Evolutionary conservation across 2,888 invertebrate species (phyloP).

Genomic region (Coleophora flavipennella): DNA sequence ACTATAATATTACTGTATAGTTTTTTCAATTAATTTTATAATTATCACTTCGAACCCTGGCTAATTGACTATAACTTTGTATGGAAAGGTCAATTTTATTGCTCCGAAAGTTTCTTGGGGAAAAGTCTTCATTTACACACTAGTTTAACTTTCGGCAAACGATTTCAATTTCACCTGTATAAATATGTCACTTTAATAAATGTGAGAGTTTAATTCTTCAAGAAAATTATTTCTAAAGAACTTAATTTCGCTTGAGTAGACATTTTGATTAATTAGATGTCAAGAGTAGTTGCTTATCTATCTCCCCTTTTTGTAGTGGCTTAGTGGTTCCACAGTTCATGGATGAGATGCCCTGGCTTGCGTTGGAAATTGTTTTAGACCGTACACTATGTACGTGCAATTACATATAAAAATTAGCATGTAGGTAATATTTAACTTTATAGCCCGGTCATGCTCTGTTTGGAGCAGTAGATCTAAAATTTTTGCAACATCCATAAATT

Average conservation of each 20-base stretch:
- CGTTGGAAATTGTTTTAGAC: conserved; percentile 54
- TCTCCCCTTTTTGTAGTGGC: conserved; percentile 25
- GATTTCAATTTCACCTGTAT: no score
- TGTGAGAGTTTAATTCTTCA: neutral
- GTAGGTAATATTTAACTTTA: conserved; percentile 61
- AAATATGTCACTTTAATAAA: no score
- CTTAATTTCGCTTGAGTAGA: conserved; percentile 29
- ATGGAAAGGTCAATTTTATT: no score
- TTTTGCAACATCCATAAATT: conserved; percentile 61
- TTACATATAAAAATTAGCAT: conserved; percentile 64
- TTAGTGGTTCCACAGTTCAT: conserved; percentile 45
- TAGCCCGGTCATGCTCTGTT: conserved; percentile 64
- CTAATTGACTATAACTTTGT: no score
- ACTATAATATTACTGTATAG: no score
- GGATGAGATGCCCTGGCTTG: conserved; percentile 52
- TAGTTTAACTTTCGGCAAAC: no score
- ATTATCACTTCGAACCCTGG: no score
- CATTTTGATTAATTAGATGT: conserved; percentile 35
- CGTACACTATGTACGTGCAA: conserved; percentile 37
- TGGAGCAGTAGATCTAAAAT: conserved; percentile 47
- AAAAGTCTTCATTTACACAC: neutral
- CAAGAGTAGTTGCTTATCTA: conserved; percentile 28
- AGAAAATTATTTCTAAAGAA: neutral
- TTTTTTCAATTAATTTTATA: no score
- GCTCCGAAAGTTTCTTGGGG: no score